Conservation (phyloP, 1,140 invertebrate species). For the Danaus melanippus region DNA sequence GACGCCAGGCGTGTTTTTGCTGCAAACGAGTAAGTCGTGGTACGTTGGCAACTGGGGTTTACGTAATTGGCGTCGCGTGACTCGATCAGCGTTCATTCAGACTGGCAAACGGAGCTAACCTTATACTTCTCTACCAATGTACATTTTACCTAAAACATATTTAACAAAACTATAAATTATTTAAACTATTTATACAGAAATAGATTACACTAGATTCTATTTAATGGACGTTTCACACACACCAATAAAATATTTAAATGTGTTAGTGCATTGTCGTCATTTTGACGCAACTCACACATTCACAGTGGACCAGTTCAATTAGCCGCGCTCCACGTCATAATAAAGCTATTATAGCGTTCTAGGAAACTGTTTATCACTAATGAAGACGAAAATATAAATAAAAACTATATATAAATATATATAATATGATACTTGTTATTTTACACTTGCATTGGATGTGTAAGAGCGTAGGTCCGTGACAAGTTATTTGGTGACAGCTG, state of each 20-base stretch:
- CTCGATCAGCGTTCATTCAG: constrained; percentile 53
- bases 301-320: constrained; percentile 16
- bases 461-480: too few relatives aligned
- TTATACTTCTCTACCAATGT: constrained; percentile 17
- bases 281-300: constrained; percentile 7
- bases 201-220: too few relatives aligned
- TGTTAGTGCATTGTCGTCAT: constrained; percentile 1
- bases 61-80: constrained; percentile 60
- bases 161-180: too few relatives aligned
- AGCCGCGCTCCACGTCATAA: constrained; percentile 21
- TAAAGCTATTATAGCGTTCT: constrained; percentile 22
- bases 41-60: constrained; percentile 48
- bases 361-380: constrained; percentile 18
- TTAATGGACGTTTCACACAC: not conserved
- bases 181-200: too few relatives aligned
- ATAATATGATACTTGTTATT: too few relatives aligned
- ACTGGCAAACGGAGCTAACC: constrained; percentile 27
- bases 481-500: constrained; percentile 2
- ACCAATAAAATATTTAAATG: constrained; percentile 5
- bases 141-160: too few relatives aligned
- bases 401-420: not conserved
- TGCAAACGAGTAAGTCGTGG: constrained; percentile 48
- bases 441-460: too few relatives aligned
- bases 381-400: constrained; percentile 16
- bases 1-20: constrained; percentile 49